Percentiles rank a stretch among this genome's conserved stretches.
phyloP scores from a whole-genome alignment of 2,888 invertebrate genomes.

The Steinernema scapterisci region DNA sequence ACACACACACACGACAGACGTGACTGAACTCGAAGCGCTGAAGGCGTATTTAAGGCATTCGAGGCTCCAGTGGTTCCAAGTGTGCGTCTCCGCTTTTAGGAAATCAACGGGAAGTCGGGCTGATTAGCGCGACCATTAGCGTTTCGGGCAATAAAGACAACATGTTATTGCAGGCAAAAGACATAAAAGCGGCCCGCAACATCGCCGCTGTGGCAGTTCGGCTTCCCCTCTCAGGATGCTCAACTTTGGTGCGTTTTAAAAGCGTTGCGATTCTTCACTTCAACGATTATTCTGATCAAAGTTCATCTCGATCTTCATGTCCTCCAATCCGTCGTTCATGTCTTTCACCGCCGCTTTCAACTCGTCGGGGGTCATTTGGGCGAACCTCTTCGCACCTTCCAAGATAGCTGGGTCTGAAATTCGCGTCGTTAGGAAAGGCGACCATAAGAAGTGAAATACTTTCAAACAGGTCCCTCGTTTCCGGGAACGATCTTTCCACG shows the following conservation, averaged over 20 bases:
- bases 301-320: neutral
- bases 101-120: no score
- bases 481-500: constrained; percentile 4
- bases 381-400: neutral
- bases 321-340: neutral
- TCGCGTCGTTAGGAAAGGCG: neutral
- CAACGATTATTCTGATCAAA: neutral
- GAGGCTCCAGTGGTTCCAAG: no score
- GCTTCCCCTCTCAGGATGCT: neutral
- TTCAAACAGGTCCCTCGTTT: neutral
- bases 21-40: no score
- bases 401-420: neutral
- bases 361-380: neutral
- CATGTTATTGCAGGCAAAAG: no score
- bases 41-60: no score
- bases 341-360: neutral
- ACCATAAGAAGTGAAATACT: no score
- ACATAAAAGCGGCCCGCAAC: no score
- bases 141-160: no score
- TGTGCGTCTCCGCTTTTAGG: no score
- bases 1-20: no score
- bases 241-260: neutral
- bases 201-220: no score
- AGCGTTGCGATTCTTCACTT: neutral
- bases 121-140: no score